Evolutionary conservation across 2,888 invertebrate species (phyloP), one percentile per base, ranked within the genome.

Genomic region (Tipula vernalis): DNA sequence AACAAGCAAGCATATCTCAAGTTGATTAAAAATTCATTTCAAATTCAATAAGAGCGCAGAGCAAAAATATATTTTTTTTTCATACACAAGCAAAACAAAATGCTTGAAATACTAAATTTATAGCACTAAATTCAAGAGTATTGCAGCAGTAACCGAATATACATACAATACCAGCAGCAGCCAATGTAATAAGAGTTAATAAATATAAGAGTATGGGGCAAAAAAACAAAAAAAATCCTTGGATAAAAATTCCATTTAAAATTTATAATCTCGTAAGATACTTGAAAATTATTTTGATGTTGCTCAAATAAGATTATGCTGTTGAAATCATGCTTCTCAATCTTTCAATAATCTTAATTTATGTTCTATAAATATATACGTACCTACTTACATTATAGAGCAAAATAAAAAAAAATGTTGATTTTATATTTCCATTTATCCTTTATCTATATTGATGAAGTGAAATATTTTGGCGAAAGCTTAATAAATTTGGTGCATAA

Each of bases 251-350:
- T 51, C 6, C 71, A 71, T 71, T 28, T 71, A 28, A 71, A 71
- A 71, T 71, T 71, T 71, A 71, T 71, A 71, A 71, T 71, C 28
- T 71, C 28, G 28, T 28, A 71, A 28, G 71, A 71, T 10, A 71
- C 6, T 57, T 18, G 51, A 57, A 57, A 15, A 57, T 57, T 57
- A 57, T 71, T 71, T 71, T 71, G 71, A 28, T 71, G 71, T 71
- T 71, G 71, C 18, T 71, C 28, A 28, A 12, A 71, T 71, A 71
- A 71, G 12, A 71, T 71, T 18, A 71, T 71, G 71, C 71, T 71
- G 71, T 71, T 71, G 71, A 71, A 71, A 71, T 71, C 71, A 71
- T 71, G 71, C 71, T 71, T 71, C 71, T 71, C 71, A 71, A 71
- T 71, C 71, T 28, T 71, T 71, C 71, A 71, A 71, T 71, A 28